These are phyloP conservation scores for Campylomormyrus tamandua DNA, from an alignment of 2,113 vertebrate species.

Conservation along the genomic window DNA sequence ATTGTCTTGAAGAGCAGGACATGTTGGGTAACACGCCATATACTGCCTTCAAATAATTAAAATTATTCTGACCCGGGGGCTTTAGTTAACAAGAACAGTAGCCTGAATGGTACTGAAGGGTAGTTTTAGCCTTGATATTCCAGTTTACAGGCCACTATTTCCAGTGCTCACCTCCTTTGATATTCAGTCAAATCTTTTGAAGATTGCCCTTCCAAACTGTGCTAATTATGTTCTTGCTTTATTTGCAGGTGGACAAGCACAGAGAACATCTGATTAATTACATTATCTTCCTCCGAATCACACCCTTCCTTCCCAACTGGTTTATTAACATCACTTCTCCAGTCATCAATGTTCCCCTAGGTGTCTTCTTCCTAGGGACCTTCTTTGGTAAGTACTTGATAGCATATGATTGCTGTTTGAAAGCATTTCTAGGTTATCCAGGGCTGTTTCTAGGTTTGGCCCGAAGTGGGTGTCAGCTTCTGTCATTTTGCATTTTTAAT, in stretches of 20 bases:
- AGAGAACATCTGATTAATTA: slow-evolving; percentile 97
- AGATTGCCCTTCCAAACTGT: background rate
- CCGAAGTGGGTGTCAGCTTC: background rate
- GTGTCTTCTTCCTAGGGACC: slow-evolving; percentile 94
- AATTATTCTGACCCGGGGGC: background rate
- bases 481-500: background rate
- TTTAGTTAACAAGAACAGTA: background rate
- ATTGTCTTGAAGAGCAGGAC: background rate
- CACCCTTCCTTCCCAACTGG: slow-evolving; percentile 97
- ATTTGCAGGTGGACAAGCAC: slow-evolving; percentile 82
- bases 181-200: background rate
- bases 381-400: slow-evolving; percentile 80
- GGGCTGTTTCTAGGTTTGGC: background rate
- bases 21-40: background rate
- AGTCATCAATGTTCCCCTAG: slow-evolving; percentile 91
- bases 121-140: background rate
- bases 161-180: background rate
- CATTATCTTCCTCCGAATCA: slow-evolving; percentile 98
- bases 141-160: background rate
- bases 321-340: slow-evolving; percentile 99
- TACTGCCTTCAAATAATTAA: slow-evolving; percentile 31
- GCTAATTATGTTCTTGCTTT: slow-evolving; percentile 27
- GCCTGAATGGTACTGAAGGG: background rate
- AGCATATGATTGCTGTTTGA: background rate
- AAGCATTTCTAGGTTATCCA: background rate